Conservation (phyloP, 2,113 vertebrate species). For the Protomyctophum bolini region DNA sequence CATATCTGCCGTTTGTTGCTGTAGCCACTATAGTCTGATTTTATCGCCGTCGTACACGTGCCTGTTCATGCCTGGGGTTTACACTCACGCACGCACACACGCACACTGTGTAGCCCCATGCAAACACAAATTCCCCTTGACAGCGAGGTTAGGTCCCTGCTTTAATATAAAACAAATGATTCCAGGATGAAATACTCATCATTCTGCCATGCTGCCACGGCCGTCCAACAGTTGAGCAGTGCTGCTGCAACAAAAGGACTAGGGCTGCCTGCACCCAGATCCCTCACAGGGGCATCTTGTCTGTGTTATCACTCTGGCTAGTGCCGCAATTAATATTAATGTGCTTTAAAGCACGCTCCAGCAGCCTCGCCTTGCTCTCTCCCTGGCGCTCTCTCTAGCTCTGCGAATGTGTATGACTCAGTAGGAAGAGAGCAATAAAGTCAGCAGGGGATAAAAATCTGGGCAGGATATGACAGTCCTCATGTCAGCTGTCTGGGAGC, state of each 20-base stretch:
- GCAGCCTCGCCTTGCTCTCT: slow-evolving; percentile 59
- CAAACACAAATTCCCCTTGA: slow-evolving; percentile 54
- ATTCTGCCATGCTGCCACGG: slow-evolving; percentile 45
- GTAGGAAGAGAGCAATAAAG: slow-evolving; percentile 74
- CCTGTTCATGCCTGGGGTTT: neutral
- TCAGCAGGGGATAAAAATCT: slow-evolving; percentile 71
- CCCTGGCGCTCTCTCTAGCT: neutral
- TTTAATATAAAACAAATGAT: slow-evolving; percentile 67
- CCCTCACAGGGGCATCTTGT: slow-evolving; percentile 68
- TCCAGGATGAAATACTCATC: slow-evolving; percentile 64
- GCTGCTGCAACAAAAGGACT: slow-evolving; percentile 57
- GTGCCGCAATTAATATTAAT: slow-evolving; percentile 82
- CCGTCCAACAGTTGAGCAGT: slow-evolving; percentile 51
- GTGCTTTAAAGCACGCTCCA: slow-evolving; percentile 74
- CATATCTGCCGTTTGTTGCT: slow-evolving; percentile 67
- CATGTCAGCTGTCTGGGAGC: slow-evolving; percentile 75
- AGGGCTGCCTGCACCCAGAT: slow-evolving; percentile 52
- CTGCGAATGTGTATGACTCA: slow-evolving; percentile 50
- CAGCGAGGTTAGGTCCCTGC: slow-evolving; percentile 36
- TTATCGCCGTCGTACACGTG: slow-evolving; percentile 42
- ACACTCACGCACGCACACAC: slow-evolving; percentile 5
- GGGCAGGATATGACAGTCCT: slow-evolving; percentile 80
- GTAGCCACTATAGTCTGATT: slow-evolving; percentile 55
- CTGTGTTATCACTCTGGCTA: slow-evolving; percentile 71
- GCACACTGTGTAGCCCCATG: slow-evolving; percentile 27